Conservation (phyloP, 2,888 invertebrate species). For the Incurvaria masculella region DNA sequence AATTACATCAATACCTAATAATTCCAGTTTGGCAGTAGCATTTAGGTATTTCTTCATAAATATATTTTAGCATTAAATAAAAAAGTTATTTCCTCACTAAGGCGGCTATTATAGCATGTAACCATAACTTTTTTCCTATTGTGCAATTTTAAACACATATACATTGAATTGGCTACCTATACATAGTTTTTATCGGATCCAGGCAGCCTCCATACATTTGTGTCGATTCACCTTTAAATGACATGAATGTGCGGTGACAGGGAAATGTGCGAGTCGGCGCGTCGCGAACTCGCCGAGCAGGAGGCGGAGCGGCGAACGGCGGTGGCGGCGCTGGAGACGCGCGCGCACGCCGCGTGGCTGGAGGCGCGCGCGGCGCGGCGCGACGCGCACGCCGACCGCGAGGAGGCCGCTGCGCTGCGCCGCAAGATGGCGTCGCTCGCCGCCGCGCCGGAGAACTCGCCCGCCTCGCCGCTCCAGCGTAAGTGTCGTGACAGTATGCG, state of each 20-base stretch:
- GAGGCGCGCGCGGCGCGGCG: conserved; percentile 77
- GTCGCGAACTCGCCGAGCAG: conserved; percentile 83
- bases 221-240: too few species aligned
- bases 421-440: conserved; percentile 32
- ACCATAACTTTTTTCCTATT: too few species aligned
- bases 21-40: too few species aligned
- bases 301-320: conserved; percentile 66
- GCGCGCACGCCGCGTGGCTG: conserved; percentile 85
- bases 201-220: too few species aligned
- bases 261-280: conserved; percentile 66
- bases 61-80: background rate
- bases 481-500: too few species aligned
- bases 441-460: conserved; percentile 25
- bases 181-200: too few species aligned
- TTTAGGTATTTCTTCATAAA: background rate
- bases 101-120: too few species aligned
- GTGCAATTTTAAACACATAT: too few species aligned
- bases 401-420: conserved; percentile 36
- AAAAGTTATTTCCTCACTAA: too few species aligned
- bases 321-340: conserved; percentile 75
- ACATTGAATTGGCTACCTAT: too few species aligned
- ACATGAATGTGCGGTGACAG: conserved; percentile 28
- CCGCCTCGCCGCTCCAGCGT: conserved; percentile 29
- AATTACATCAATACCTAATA: too few species aligned
- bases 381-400: conserved; percentile 70